phyloP scores from a whole-genome alignment of 1,140 invertebrate genomes.

The Maniola jurtina region DNA sequence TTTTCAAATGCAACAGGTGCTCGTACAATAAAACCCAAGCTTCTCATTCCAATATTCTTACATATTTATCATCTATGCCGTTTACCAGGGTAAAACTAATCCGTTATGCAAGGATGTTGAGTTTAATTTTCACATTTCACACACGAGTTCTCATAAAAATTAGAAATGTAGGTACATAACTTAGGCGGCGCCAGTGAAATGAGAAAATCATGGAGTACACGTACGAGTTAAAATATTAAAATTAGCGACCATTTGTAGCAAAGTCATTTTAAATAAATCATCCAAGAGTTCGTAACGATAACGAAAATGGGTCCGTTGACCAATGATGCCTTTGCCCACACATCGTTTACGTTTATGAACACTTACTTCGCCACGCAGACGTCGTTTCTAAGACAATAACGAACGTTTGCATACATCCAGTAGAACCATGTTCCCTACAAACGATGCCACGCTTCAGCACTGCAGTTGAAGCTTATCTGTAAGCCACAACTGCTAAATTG shows the following conservation, averaged over 20 bases:
- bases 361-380: neutral
- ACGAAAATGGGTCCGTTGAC: neutral
- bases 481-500: slow-evolving; percentile 2
- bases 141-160: slow-evolving; percentile 1
- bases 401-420: neutral
- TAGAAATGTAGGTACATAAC: neutral
- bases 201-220: neutral
- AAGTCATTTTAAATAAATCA: no score
- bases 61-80: no score
- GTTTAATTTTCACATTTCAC: slow-evolving; percentile 6
- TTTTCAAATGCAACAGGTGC: no score
- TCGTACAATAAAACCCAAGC: no score
- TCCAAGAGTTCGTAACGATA: neutral
- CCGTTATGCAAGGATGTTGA: neutral
- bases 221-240: neutral
- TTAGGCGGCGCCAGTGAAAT: neutral
- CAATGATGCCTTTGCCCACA: neutral
- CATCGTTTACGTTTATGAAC: slow-evolving; percentile 2
- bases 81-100: neutral
- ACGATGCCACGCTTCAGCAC: neutral
- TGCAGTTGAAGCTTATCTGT: neutral
- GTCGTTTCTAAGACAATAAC: slow-evolving; percentile 4
- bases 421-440: neutral
- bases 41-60: no score
- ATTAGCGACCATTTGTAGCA: slow-evolving; percentile 3